Percentiles rank a stretch among this genome's conserved stretches.
Evolutionary conservation across 2,888 invertebrate genomes (phyloP).

Genomic region (Nephrocerus scutellatus): DNA sequence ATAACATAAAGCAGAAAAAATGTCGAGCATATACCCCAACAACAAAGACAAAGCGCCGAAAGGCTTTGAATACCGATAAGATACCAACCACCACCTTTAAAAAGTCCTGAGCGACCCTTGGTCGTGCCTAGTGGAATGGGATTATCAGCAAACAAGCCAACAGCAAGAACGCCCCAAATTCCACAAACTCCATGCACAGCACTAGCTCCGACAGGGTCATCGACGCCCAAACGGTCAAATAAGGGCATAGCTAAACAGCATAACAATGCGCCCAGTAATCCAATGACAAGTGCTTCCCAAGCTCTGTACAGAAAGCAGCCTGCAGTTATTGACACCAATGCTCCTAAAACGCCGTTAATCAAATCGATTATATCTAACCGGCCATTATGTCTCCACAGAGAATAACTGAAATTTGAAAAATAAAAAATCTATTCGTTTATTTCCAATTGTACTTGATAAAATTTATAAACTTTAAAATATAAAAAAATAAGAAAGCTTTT

Average conservation of each 20-base stretch:
- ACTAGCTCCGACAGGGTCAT: conserved; percentile 82
- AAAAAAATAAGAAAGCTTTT: not conserved
- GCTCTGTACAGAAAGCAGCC: conserved; percentile 80
- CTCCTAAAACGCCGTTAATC: conserved; percentile 81
- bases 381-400: conserved; percentile 61
- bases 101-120: conserved; percentile 63
- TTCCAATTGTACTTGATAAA: not conserved
- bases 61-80: conserved; percentile 76
- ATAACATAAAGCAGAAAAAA: conserved; percentile 69
- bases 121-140: conserved; percentile 77
- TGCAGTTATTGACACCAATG: conserved; percentile 81
- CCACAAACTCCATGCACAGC: conserved; percentile 80
- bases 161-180: conserved; percentile 65
- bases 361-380: conserved; percentile 76
- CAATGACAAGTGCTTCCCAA: conserved; percentile 81
- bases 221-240: conserved; percentile 70
- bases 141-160: conserved; percentile 82
- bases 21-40: conserved; percentile 71
- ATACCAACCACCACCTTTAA: conserved; percentile 83
- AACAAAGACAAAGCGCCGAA: conserved; percentile 60
- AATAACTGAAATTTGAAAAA: conserved; percentile 49
- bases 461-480: not conserved
- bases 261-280: conserved; percentile 68
- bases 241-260: conserved; percentile 66
- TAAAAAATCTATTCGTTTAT: not conserved